Evolutionary conservation across 2,888 invertebrate genomes (phyloP), one percentile per base, ranked within the genome.

Genomic region (Acrocyrtus sp.): DNA sequence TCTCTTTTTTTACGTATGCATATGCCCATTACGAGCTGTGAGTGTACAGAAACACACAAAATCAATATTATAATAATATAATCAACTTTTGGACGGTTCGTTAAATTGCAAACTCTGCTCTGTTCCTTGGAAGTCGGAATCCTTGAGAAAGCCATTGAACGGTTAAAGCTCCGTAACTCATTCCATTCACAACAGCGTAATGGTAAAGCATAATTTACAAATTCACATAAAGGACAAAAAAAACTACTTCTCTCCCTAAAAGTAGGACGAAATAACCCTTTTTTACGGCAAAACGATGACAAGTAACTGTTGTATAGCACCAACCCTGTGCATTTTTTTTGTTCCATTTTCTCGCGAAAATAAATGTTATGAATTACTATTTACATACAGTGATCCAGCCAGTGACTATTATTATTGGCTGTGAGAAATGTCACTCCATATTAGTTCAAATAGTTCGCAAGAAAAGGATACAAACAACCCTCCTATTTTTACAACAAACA

Each of bases 91-190:
- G 34, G 12, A 34, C 12, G 34, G 34, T 34, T 34, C 34, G 34
- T 34, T 34, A 34, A 34, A n/a, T n/a, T n/a, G n/a, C 34, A 12
- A 34, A 34, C 34, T 5, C 34, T 34, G 34, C 34, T 12, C 6
- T 34, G 5, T 34, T 34, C 34, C 34, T 34, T 34, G 34, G 34
- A 34, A 34, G 34, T 34, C n/a, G 22, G 29, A 15, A 47, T 65
- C 56, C 56, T 65, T 56, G 65, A 65, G 27, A 62, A 41, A 50
- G 50, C 8, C 50, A 50, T 50, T 50, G 6, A 27, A 63, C 51
- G 29, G 45, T 63, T 39, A 63, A 50, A 54, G 41, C 54, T 54
- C 24, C 50, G 15, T 50, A 17, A 22, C 50, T 50, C 15, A 17
- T 50, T 19, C 50, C 45, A 45, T 45, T 45, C 45, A 45, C 45